phyloP scores from a whole-genome alignment of 2,797 vertebrate species.

The Chrosomus eos region DNA sequence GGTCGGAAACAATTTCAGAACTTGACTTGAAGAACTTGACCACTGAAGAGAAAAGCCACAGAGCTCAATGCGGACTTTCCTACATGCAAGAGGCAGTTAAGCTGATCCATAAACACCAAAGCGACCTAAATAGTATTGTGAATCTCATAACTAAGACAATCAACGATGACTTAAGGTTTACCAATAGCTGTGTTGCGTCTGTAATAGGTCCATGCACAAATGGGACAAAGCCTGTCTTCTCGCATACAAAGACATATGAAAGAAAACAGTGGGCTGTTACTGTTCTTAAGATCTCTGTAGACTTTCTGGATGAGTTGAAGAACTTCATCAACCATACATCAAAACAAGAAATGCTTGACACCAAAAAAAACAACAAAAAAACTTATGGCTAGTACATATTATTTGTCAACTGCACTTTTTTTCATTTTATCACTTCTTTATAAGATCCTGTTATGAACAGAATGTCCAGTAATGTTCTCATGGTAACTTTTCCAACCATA shows the following conservation, averaged over 20 bases:
- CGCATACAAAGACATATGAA: fast-evolving
- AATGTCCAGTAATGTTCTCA: background rate
- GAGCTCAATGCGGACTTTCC: constrained; percentile 64
- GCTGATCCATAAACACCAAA: constrained; percentile 1
- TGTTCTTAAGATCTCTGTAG: constrained; percentile 55
- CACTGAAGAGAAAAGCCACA: background rate
- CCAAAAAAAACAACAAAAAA: background rate
- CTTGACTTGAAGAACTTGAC: background rate
- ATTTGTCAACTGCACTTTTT: too few relatives aligned
- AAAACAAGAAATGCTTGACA: background rate
- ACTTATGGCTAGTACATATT: background rate
- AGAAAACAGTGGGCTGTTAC: constrained; percentile 70
- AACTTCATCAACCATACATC: background rate
- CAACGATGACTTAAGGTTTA: fast-evolving
- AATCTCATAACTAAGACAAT: fast-evolving
- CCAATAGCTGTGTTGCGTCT: fast-evolving
- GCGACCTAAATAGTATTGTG: fast-evolving
- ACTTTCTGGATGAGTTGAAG: constrained; percentile 64
- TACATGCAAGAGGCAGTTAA: constrained; percentile 64
- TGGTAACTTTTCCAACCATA: background rate
- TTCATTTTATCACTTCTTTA: background rate
- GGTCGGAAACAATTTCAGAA: fast-evolving
- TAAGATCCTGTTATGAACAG: background rate
- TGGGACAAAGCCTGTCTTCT: background rate
- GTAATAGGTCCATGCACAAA: background rate